These are phyloP conservation scores for Thinocorus orbignyianus DNA, from an alignment of 2,113 vertebrate species.

Conservation along the genomic window DNA sequence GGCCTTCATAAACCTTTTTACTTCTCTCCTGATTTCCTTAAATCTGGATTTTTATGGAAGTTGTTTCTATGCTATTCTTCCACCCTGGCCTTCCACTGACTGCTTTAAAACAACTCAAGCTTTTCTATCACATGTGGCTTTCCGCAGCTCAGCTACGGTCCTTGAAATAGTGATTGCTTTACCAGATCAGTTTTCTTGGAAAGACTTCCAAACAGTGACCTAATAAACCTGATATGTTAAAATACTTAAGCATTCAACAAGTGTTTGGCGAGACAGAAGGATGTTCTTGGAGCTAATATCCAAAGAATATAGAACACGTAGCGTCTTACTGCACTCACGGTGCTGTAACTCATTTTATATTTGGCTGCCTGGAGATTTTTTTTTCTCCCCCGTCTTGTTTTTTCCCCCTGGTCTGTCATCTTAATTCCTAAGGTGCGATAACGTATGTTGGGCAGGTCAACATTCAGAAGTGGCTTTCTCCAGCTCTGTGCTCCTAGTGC, in stretches of 20 bases:
- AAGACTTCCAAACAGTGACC: constrained; percentile 34
- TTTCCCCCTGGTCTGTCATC: accelerated
- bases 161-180: constrained; percentile 44
- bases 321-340: neutral
- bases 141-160: neutral
- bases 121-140: constrained; percentile 18
- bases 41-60: neutral
- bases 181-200: constrained; percentile 31
- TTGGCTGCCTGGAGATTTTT: neutral
- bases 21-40: neutral
- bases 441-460: neutral
- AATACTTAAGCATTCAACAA: constrained; percentile 50
- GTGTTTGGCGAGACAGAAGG: constrained; percentile 47
- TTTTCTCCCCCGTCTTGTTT: accelerated
- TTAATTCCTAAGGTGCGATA: neutral
- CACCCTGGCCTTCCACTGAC: neutral
- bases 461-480: neutral
- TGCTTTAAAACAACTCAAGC: neutral
- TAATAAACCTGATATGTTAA: constrained; percentile 53
- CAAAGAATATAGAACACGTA: constrained; percentile 12
- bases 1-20: neutral
- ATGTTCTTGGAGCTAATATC: constrained; percentile 36
- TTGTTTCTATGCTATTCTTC: neutral
- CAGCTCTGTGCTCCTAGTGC: neutral
- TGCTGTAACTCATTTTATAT: neutral